Base-by-base conservation (phyloP, 2,888 invertebrate species). In the Microdon myrmicae region DNA sequence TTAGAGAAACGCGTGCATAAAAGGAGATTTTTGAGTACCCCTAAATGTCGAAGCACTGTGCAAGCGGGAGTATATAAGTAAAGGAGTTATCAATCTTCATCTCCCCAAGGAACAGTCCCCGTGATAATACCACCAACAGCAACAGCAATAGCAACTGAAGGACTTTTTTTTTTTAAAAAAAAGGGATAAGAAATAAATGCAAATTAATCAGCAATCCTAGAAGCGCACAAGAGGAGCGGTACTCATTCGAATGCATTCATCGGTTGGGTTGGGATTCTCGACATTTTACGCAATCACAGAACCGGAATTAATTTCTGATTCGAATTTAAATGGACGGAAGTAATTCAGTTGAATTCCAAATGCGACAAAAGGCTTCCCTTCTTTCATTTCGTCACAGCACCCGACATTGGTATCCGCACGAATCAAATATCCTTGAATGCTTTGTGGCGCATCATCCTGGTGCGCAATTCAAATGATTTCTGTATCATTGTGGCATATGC, bases 311-410 rank as follows among this genome's bases (percentile, higher is more conserved):
- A 64, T 64, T 56, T 64, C 61, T 64, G 51, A 64, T 64, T 64
- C 56, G 56, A 64, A 64, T 64, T 64, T 56, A 64, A 64, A 64
- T 56, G 56, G 51, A 64, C 61, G 61, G 61, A 64, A 64, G 61
- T 64, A 56, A 64, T 64, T 44, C 61, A 56, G 56, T 56, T 64
- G 61, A 51, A 56, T 56, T 35, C 29, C 25, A 56, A 56, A 64
- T 56, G 38, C 48, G 32, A 56, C 34, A 61, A 45, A 44, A 56
- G 39, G 44, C 34, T 17, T 12, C 32, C 60, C 28, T 39, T 26
- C 39, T n/a, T 22, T 43, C 31, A n/a, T 35, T 20, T 5, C 22
- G n/a, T 14, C 16, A 29, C 29, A 20, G 17, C 7, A 43, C 29
- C 26, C n/a, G 14, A 28, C n/a, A 49, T 49, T 61, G 61, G 44